Base-by-base conservation (phyloP, 2,113 vertebrate genomes). In the Candoia aspera region DNA sequence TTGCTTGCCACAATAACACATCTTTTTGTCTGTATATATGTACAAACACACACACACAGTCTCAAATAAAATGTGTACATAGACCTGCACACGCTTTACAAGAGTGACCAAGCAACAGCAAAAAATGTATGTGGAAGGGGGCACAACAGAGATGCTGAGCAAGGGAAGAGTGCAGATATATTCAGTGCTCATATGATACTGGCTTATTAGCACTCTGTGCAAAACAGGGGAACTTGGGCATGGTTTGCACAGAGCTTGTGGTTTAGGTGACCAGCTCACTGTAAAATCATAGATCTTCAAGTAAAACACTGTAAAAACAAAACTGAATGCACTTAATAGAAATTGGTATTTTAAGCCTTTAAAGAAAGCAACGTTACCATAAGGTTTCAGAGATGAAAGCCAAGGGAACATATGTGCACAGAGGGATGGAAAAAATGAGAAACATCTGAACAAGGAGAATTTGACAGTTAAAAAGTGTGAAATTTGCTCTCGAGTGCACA, bases 1-100 rank as follows among this genome's bases (percentile, higher is more conserved):
- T 93, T 2, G 24, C 62, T 92, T 93, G 89, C 88, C 90, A 33
- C 17, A 88, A 15, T 19, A 79, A 87, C 8, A 59, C 13, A 9
- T 64, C 90, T 6, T 10, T 53, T 42, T 86, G 57, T 21, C 42
- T 85, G 23, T 21, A 86, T 54, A 1, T 8, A 42, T 42, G 33
- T 79, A 42, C 73, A 79, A 19, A 79, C 33, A 79, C 37, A 79
- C 2, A 68, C 29, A 42, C 33, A 79, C 42, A 79, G 8, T 8
- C 33, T 79, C 17, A 42, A 79, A 21, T 79, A 79, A 79, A 79
- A 79, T 79, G 73, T 10, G 17, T 79, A 42, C 73, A 79, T 17
- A 79, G 19, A 21, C 5, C 8, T 37, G 17, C 2, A 8, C 6
- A 79, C 73, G 42, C 4, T 90, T 54, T 79, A 79, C 24, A 54